Base-by-base conservation (phyloP, 2,888 invertebrate species). In the Carpatolechia fugitivella region DNA sequence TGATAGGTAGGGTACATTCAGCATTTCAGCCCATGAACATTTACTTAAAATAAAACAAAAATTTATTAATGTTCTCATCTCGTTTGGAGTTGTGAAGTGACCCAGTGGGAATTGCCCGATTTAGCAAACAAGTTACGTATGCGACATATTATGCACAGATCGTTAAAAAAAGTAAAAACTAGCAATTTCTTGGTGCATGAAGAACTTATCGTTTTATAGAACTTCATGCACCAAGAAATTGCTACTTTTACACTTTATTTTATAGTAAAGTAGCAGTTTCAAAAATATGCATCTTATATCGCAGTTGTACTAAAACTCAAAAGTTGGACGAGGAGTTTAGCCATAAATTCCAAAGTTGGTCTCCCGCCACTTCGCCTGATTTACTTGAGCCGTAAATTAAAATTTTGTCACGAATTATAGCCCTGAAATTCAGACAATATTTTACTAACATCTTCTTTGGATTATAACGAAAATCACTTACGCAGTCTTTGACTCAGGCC, bases 321-420 rank as follows among this genome's bases (percentile, higher is more conserved):
- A 50, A 50, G 50, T 50, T 50, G 24, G 38, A 29, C 36, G 14
- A 10, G 14, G 38, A 50, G 50, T 50, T 50, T 29, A 24, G 20
- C 38, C 50, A 50, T 50, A 50, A 50, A 50, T 50, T 50, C 24
- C 38, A 7, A 38, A 50, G 35, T 49, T 49, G 11, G n/a, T 33
- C 40, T 40, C 30, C 30, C 30, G 38, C 24, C 16, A 33, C 51
- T 55, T 46, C 14, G 20, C 18, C 36, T 36, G 41, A 50, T 47
- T 51, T 46, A 53, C 46, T 46, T 47, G 47, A 46, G 33, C 36
- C 53, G 53, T 53, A 53, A 53, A 53, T 53, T 53, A 44, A 53
- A 53, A 53, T 53, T 46, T 29, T 47, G 53, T 35, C 36, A 41
- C 47, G 6, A 47, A 14, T 53, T 35, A 53, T 47, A 46, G 46